Evolutionary conservation across 2,113 vertebrate species (phyloP).

Genomic region (Vombatus ursinus): DNA sequence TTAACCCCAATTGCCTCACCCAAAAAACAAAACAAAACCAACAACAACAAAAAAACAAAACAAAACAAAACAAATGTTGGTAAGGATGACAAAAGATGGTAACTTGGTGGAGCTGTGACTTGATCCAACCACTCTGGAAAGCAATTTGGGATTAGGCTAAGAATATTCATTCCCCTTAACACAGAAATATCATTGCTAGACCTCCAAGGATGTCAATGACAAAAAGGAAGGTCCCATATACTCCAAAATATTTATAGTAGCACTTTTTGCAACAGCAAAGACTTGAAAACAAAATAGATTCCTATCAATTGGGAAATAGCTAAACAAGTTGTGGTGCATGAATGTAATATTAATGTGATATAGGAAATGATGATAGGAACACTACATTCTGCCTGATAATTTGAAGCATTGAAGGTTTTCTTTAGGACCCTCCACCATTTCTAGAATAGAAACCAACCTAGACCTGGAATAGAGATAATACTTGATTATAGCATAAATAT

Average conservation of each 20-base stretch:
- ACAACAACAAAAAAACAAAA: too few species aligned
- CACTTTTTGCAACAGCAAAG: background rate
- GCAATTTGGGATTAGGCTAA: background rate
- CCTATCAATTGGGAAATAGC: background rate
- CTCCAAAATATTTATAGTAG: background rate
- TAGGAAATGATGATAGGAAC: background rate
- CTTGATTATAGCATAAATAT: background rate
- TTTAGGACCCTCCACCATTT: background rate
- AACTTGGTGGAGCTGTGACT: background rate
- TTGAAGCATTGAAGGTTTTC: background rate
- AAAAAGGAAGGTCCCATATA: background rate
- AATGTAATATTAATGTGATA: background rate
- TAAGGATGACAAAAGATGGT: background rate
- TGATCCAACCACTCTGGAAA: background rate
- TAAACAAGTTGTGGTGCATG: background rate
- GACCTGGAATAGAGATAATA: background rate
- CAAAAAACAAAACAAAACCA: too few species aligned
- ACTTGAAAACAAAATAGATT: background rate
- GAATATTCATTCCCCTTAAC: background rate
- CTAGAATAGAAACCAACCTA: background rate
- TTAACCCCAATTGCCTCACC: too few species aligned
- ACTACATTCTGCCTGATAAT: background rate
- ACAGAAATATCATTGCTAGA: background rate
- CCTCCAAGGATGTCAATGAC: background rate
- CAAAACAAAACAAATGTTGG: too few species aligned